phyloP scores from a whole-genome alignment of 2,888 invertebrate genomes.

The Mimachlamys varia region DNA sequence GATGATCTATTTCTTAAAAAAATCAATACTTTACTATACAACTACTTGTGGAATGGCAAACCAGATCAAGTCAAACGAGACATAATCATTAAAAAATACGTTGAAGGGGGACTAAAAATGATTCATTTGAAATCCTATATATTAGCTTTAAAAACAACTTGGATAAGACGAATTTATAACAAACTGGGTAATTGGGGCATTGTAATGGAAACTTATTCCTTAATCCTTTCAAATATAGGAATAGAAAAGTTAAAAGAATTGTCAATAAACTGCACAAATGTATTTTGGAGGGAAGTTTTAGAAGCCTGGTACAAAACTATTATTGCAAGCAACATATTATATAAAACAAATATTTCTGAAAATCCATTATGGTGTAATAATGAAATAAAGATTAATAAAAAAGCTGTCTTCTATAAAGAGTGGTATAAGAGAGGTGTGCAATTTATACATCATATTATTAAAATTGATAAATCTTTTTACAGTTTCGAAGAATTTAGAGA shows the following conservation, averaged over 20 bases:
- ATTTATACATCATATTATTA: not conserved
- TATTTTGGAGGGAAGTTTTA: not conserved
- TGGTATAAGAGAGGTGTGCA: too few species aligned
- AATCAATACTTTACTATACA: conserved; percentile 14
- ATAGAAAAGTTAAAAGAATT: too few species aligned
- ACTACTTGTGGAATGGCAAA: too few species aligned
- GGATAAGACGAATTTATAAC: too few species aligned
- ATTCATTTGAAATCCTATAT: not conserved
- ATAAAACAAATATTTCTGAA: not conserved
- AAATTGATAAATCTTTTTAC: not conserved
- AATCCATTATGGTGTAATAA: conserved; percentile 9
- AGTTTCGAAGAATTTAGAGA: too few species aligned
- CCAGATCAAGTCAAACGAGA: not conserved
- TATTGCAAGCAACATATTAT: not conserved
- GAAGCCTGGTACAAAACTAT: not conserved
- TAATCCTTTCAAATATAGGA: not conserved
- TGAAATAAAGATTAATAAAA: not conserved
- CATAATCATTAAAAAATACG: not conserved
- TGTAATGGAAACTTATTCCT: not conserved
- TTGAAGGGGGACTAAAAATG: not conserved
- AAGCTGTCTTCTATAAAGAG: not conserved
- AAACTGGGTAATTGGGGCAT: not conserved
- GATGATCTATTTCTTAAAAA: not conserved
- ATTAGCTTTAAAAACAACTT: not conserved
- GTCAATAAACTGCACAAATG: too few species aligned